Conservation (phyloP, 2,113 vertebrate genomes). For the Circaetus cinerascens region DNA sequence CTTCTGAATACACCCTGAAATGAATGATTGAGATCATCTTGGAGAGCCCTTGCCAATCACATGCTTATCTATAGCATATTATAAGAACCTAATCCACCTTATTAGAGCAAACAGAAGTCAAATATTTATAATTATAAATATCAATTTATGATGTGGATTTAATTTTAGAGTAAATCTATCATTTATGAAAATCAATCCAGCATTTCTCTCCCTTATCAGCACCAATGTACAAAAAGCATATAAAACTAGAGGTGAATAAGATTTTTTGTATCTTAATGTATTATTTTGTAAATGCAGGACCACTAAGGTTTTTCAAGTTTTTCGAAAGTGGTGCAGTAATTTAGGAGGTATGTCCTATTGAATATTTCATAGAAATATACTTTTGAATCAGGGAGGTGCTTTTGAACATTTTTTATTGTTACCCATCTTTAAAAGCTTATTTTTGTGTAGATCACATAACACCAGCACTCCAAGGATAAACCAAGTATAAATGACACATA, state of each 20-base stretch:
- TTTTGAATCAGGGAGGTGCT: neutral
- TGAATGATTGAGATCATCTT: neutral
- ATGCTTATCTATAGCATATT: neutral
- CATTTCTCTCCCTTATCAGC: neutral
- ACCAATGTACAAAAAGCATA: neutral
- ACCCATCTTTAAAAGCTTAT: neutral
- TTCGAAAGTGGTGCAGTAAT: neutral
- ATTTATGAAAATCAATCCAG: neutral
- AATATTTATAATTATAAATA: constrained; percentile 1
- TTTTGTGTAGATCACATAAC: neutral
- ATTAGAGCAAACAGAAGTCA: neutral
- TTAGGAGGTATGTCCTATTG: neutral
- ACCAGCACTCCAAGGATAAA: neutral
- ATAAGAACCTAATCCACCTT: neutral
- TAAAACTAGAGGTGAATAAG: neutral
- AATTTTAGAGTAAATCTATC: neutral
- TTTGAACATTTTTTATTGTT: neutral
- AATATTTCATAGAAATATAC: neutral
- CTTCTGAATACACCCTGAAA: neutral
- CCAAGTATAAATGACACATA: neutral
- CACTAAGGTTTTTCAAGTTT: neutral
- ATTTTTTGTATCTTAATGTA: neutral
- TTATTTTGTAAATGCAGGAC: neutral
- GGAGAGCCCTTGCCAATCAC: neutral
- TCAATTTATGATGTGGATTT: neutral